Evolutionary conservation across 2,888 invertebrate species (phyloP).

Genomic region (Phyllotreta striolata): DNA sequence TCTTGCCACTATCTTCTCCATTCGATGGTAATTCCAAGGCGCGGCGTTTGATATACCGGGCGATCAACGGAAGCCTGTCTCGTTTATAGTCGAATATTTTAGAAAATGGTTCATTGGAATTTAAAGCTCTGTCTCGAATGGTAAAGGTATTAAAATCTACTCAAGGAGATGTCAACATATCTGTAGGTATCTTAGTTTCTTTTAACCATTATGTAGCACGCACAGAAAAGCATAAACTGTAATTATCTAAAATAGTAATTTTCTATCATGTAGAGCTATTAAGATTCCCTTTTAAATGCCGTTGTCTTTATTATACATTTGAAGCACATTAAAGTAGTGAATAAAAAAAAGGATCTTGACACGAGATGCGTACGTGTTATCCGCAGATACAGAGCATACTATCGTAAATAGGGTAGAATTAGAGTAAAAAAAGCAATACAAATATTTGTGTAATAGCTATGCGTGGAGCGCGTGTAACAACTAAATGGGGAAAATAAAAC

Average conservation of each 20-base stretch:
- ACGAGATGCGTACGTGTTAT: conserved; percentile 17
- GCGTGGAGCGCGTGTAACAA: background rate
- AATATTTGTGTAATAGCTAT: conserved; percentile 7
- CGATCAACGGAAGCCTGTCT: too few relatives aligned
- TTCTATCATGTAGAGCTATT: conserved; percentile 9
- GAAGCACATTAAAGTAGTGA: conserved; percentile 11
- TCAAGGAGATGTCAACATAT: too few relatives aligned
- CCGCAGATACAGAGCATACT: background rate
- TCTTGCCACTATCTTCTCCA: conserved; percentile 4
- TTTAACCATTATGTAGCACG: too few relatives aligned
- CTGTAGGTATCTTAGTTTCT: too few relatives aligned
- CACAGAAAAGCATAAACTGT: background rate
- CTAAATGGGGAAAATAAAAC: conserved; percentile 6
- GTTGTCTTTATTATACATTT: conserved; percentile 11
- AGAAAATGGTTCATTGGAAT: too few relatives aligned
- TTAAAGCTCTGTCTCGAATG: too few relatives aligned
- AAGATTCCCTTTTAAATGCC: conserved; percentile 8
- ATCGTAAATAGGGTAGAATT: background rate
- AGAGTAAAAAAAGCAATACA: background rate
- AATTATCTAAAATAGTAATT: conserved; percentile 17
- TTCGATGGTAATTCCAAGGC: background rate
- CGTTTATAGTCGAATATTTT: too few relatives aligned
- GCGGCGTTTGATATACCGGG: too few relatives aligned
- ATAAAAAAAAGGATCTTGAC: conserved; percentile 7
- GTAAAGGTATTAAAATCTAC: too few relatives aligned